Evolutionary conservation across 2,888 invertebrate genomes (phyloP), one percentile per base, ranked within the genome.

Genomic region (Mimas tiliae): DNA sequence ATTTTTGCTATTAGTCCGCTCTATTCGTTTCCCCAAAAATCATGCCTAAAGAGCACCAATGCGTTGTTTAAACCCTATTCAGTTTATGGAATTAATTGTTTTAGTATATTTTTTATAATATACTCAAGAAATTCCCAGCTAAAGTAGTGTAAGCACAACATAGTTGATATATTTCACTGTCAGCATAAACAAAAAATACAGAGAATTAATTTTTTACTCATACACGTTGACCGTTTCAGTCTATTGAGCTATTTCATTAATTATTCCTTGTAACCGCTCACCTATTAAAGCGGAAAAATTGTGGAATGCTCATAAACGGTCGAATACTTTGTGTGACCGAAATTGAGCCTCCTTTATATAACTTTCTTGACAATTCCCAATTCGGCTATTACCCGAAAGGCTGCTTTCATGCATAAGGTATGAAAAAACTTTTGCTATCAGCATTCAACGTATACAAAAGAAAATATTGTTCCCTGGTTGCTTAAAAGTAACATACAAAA

Each of bases 341-440:
- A 58, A 65, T 70, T 64, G 66, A 68, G 68, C 65, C 55, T 65
- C 33, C 53, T 64, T 64, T 45, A 48, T 58, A 65, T 64, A 45
- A 53, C 45, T 65, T 65, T 58, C 48, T 47, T 55, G 62, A 63
- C 66, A 68, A 73, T 66, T 78, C 83, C 81, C 81, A 72, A 67
- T 74, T 70, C 76, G 72, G 72, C 72, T 75, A 80, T 84, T 77
- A 75, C 70, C 70, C 69, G 67, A 67, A 71, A 74, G 74, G 72
- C 72, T 67, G 72, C 69, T 72, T 78, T 73, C 79, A 79, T 82
- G 81, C 79, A 85, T 85, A 82, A 85, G 76, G 78, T 83, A 86
- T 79, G 76, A 80, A 75, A 64, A 67, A 78, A 79, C 75, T 78
- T 77, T 67, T 71, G 70, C 78, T 69, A 74, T 75, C 73, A 75